These are phyloP conservation scores for Achlya flavicornis DNA, from an alignment of 2,888 invertebrate species.

Conservation along the genomic window DNA sequence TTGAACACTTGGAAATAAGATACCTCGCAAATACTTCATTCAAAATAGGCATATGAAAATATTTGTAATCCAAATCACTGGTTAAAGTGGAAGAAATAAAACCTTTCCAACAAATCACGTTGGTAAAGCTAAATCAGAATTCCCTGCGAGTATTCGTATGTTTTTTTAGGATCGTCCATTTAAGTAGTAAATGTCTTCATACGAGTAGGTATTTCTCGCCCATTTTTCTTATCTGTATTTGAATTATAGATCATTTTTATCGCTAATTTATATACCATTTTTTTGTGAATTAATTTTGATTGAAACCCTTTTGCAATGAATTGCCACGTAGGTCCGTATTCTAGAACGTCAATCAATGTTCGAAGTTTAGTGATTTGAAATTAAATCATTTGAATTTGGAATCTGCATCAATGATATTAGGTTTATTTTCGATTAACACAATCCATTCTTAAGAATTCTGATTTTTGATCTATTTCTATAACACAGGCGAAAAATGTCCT, in stretches of 20 bases:
- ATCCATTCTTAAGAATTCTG: too few relatives aligned
- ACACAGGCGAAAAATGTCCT: too few relatives aligned
- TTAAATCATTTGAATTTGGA: too few relatives aligned
- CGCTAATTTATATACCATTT: too few relatives aligned
- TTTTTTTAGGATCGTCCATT: slow-evolving; percentile 66
- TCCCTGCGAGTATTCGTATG: slow-evolving; percentile 45
- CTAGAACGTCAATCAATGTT: too few relatives aligned
- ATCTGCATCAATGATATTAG: too few relatives aligned
- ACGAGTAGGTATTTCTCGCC: not conserved
- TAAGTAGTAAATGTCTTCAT: slow-evolving; percentile 48
- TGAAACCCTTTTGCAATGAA: too few relatives aligned
- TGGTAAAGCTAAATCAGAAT: slow-evolving; percentile 54
- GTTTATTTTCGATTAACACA: too few relatives aligned
- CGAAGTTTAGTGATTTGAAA: too few relatives aligned
- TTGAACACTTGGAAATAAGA: not conserved
- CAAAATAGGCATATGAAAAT: not conserved
- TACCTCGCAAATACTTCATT: not conserved
- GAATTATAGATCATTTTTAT: not conserved
- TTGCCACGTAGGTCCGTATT: too few relatives aligned
- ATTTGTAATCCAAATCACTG: slow-evolving; percentile 12
- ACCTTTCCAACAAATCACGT: slow-evolving; percentile 37
- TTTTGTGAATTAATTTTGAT: too few relatives aligned
- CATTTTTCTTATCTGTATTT: not conserved
- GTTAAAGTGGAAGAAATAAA: not conserved
- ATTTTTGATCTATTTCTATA: too few relatives aligned